Percentiles rank a stretch among this genome's conserved stretches.
phyloP scores from a whole-genome alignment of 2,888 invertebrate genomes.

The Thereva unica region DNA sequence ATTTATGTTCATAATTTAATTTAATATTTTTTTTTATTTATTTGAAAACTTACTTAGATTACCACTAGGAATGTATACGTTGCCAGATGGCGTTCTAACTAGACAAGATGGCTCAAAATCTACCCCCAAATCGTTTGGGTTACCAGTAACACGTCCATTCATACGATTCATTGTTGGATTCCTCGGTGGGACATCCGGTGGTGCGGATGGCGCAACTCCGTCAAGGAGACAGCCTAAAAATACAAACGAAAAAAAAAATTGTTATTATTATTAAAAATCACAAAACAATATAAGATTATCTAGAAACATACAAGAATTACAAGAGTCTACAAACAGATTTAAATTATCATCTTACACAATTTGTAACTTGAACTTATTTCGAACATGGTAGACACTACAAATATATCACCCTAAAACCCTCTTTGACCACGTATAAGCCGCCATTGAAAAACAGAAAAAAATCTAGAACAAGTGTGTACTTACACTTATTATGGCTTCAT shows the following conservation, averaged over 20 bases:
- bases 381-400: too few relatives aligned
- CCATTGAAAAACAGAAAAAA: too few relatives aligned
- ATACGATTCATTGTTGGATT: slow-evolving; percentile 90
- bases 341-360: neutral
- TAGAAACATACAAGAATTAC: neutral
- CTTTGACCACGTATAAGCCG: too few relatives aligned
- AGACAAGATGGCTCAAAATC: slow-evolving; percentile 91
- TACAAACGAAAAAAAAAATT: slow-evolving; percentile 44
- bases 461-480: too few relatives aligned
- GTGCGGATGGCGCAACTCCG: slow-evolving; percentile 71
- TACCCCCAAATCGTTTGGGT: slow-evolving; percentile 71
- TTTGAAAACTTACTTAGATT: slow-evolving; percentile 61
- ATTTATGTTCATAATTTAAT: slow-evolving; percentile 4
- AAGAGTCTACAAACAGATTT: too few relatives aligned
- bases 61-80: slow-evolving; percentile 91
- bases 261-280: slow-evolving; percentile 15
- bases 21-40: neutral
- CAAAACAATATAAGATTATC: neutral
- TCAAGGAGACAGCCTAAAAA: slow-evolving; percentile 78
- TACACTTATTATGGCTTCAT: too few relatives aligned
- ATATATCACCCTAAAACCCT: too few relatives aligned
- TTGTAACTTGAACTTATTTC: too few relatives aligned
- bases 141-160: slow-evolving; percentile 84
- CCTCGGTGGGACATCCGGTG: slow-evolving; percentile 88
- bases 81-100: slow-evolving; percentile 88